Base-by-base conservation (phyloP, 2,113 vertebrate genomes). In the Spilogale gracilis region DNA sequence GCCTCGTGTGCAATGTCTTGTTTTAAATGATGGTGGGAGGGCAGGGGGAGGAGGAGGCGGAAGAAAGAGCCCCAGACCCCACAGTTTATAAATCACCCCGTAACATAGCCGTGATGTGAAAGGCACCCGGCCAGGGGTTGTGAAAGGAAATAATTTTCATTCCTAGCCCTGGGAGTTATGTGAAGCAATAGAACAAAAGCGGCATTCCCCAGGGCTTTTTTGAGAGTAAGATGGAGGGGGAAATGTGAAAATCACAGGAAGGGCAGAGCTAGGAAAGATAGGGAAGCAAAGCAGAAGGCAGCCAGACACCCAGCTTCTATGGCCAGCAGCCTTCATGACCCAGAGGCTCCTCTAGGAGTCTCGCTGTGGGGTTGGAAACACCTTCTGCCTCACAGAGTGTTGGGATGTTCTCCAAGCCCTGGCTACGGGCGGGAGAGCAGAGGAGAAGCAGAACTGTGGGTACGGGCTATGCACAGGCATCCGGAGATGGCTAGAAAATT, bases 61-160 rank as follows among this genome's bases (percentile, higher is more conserved):
- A 61, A 10, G 58, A 95, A 61, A 78, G 69, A 84, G 80, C 63
- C 74, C 56, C 25, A 88, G 79, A 76, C 5, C 3, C 67, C 3
- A 0, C 23, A 45, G 80, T 96, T 95, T 92, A 73, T 90, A 95
- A 96, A 91, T 94, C 96, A 87, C 45, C 79, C 27, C 21, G 20
- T 23, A 67, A 50, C 88, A 94, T 11, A 84, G 71, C 52, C 2
- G 1, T 45, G 84, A 52, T 50, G 67, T 48, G 61, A 73, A 69
- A 91, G 58, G 85, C 89, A 52, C 20, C 61, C 18, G 16, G 93
- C 96, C 95, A 97, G 86, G n/a, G 73, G 3, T 14, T 83, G 58
- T 48, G 91, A 93, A 92, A 94, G 91, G 80, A 96, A 96, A 87
- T 80, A 16, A 87, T 74, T 97, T 96, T 96, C 89, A 71, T 92